phyloP scores from a whole-genome alignment of 2,113 vertebrate species.

The Marcusenius ussheri region DNA sequence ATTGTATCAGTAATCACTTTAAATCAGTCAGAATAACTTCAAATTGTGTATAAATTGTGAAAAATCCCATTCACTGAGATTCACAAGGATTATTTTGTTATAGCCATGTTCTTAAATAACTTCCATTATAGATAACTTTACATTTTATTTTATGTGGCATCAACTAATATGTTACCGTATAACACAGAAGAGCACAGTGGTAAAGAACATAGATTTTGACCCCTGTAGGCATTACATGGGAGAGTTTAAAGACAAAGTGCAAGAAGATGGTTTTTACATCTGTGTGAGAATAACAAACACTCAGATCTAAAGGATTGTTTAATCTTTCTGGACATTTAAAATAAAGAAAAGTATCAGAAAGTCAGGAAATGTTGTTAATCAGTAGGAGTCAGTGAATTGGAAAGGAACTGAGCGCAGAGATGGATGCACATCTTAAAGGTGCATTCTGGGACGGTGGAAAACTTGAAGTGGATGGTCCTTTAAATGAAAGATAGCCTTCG shows the following conservation, averaged over 20 bases:
- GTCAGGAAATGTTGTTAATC: not conserved
- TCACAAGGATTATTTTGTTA: not conserved
- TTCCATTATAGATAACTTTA: not conserved
- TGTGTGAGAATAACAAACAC: not conserved
- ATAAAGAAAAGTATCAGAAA: not conserved
- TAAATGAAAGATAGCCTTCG: conserved; percentile 47
- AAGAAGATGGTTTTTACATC: not conserved
- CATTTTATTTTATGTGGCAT: not conserved
- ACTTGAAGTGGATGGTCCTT: conserved; percentile 10
- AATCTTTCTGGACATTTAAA: not conserved
- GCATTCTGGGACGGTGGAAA: not conserved
- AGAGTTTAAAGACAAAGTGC: not conserved
- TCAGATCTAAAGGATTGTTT: not conserved
- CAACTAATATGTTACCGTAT: not conserved
- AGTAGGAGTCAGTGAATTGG: not conserved
- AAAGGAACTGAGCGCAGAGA: not conserved
- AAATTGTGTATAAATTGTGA: not conserved
- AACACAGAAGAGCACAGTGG: not conserved
- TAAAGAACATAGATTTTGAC: not conserved
- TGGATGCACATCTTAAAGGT: not conserved
- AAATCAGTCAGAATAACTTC: not conserved
- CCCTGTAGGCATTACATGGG: not conserved
- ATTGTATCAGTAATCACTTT: not conserved
- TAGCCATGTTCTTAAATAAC: not conserved
- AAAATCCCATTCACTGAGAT: not conserved